Percentiles rank a stretch among this genome's conserved stretches.
Evolutionary conservation across 2,113 vertebrate genomes (phyloP).

Genomic region (Solea senegalensis): DNA sequence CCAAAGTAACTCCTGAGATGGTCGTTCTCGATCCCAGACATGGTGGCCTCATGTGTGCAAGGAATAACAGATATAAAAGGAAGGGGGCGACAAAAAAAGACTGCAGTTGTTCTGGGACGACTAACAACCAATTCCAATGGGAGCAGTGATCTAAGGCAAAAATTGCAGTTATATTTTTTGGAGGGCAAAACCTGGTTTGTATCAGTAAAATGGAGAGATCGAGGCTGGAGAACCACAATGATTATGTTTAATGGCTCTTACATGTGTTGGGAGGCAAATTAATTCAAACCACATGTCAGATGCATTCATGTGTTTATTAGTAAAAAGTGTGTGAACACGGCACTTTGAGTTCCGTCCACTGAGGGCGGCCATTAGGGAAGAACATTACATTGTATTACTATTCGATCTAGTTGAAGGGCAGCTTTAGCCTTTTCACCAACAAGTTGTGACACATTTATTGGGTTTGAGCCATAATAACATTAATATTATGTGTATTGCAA

Average conservation of each 20-base stretch:
- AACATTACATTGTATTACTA: constrained; percentile 58
- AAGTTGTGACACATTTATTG: constrained; percentile 38
- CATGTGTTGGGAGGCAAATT: constrained; percentile 68
- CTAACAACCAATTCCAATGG: constrained; percentile 57
- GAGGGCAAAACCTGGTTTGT: constrained; percentile 68
- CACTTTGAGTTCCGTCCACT: constrained; percentile 31
- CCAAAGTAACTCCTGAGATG: constrained; percentile 23
- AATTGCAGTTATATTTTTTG: constrained; percentile 59
- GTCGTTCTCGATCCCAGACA: constrained; percentile 66
- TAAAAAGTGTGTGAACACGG: constrained; percentile 39
- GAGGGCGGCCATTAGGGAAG: constrained; percentile 39
- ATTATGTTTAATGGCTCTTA: constrained; percentile 72
- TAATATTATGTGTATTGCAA: constrained; percentile 5
- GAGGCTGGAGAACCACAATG: constrained; percentile 35
- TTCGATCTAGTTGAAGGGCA: constrained; percentile 32
- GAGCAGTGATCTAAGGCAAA: constrained; percentile 61
- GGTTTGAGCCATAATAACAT: constrained; percentile 24
- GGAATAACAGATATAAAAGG: constrained; percentile 54
- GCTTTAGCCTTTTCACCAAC: constrained; percentile 16
- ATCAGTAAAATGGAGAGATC: constrained; percentile 57
- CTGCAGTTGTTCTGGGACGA: constrained; percentile 55
- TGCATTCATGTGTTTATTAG: constrained; percentile 69
- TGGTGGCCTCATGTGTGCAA: constrained; percentile 54
- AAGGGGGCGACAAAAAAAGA: constrained; percentile 23
- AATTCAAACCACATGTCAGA: constrained; percentile 72